Evolutionary conservation across 2,888 invertebrate species (phyloP).

Genomic region (Barypeithes pellucidus): DNA sequence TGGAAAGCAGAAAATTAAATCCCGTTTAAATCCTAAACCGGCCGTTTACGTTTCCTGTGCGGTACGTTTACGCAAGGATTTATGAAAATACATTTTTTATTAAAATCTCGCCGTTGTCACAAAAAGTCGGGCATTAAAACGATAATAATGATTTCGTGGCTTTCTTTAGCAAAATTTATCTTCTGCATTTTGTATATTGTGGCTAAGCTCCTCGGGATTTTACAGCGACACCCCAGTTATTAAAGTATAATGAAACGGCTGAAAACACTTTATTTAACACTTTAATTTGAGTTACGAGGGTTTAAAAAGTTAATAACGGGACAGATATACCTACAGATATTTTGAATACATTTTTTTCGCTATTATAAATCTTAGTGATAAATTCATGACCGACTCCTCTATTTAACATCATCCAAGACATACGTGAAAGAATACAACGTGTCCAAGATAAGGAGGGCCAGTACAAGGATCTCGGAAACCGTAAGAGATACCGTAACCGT

Average conservation of each 20-base stretch:
- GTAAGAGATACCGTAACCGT: no score
- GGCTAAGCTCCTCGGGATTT: conserved; percentile 9
- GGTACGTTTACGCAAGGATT: not conserved
- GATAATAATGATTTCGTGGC: conserved; percentile 3
- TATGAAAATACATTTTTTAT: conserved; percentile 4
- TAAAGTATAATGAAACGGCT: conserved; percentile 9
- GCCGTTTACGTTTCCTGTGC: not conserved
- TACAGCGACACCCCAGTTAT: conserved; percentile 10
- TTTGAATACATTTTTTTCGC: not conserved
- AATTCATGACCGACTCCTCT: no score
- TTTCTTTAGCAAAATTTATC: conserved; percentile 8
- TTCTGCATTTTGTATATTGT: conserved; percentile 8
- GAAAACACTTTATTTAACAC: not conserved
- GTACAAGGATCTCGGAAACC: no score
- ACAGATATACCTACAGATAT: not conserved
- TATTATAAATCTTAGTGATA: no score
- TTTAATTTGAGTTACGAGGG: not conserved
- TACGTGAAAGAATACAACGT: no score
- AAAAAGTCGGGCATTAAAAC: conserved; percentile 1
- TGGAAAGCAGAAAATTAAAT: not conserved
- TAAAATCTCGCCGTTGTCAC: not conserved
- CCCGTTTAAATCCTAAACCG: not conserved
- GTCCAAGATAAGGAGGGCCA: no score
- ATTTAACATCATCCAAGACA: no score
- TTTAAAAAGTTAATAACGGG: not conserved